These are phyloP conservation scores for Acipenser ruthenus DNA, from an alignment of 2,797 vertebrate genomes.

Conservation along the genomic window DNA sequence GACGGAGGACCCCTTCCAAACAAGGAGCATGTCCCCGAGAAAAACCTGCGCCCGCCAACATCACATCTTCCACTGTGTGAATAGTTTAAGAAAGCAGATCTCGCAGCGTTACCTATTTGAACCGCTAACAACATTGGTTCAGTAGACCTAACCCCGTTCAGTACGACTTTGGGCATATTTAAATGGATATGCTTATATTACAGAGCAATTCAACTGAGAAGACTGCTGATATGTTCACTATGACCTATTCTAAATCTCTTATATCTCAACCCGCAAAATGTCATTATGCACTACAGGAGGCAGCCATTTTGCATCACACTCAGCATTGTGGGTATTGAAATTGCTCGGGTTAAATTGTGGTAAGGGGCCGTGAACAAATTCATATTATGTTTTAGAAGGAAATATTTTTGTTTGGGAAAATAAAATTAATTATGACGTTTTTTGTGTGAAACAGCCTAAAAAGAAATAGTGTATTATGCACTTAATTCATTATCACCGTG, in stretches of 20 bases:
- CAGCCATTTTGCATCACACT: conserved; percentile 39
- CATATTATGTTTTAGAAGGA: too few species aligned
- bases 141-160: conserved; percentile 18
- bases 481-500: too few species aligned
- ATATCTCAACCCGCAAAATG: conserved; percentile 10
- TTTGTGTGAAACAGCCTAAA: too few species aligned
- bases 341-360: too few species aligned
- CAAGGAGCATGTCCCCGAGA: conserved; percentile 36
- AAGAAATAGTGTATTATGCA: too few species aligned
- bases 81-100: conserved; percentile 18
- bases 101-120: background rate
- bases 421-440: too few species aligned
- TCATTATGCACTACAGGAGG: conserved; percentile 8
- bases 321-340: background rate
- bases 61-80: conserved; percentile 6
- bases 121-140: conserved; percentile 11
- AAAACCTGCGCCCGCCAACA: conserved; percentile 37
- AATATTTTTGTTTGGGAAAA: too few species aligned
- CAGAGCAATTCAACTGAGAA: background rate
- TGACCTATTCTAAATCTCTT: background rate
- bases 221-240: background rate
- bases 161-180: conserved; percentile 31
- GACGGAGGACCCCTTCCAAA: conserved; percentile 26
- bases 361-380: too few species aligned
- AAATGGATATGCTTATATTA: rapidly evolving